Conservation (phyloP, 2,888 invertebrate genomes). For the Aethes cnicana region DNA sequence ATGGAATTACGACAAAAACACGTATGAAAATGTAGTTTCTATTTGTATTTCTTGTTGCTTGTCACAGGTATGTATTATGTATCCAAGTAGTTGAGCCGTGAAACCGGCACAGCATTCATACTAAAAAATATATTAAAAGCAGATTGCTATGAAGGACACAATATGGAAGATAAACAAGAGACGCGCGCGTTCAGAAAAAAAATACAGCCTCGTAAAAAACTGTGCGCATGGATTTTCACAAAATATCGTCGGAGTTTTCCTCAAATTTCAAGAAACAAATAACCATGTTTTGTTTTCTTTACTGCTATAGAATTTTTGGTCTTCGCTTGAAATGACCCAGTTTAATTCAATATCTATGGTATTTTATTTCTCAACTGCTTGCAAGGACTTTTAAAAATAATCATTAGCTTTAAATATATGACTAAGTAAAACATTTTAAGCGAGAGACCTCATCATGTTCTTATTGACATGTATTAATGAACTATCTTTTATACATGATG, state of each 20-base stretch:
- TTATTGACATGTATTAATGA: too few species aligned
- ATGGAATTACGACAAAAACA: too few species aligned
- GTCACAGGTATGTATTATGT: constrained; percentile 17
- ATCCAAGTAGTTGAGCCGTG: constrained; percentile 22
- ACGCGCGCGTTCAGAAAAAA: constrained; percentile 47
- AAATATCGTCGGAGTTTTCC: constrained; percentile 49
- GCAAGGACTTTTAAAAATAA: too few species aligned
- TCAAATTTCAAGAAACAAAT: constrained; percentile 41
- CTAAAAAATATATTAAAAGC: constrained; percentile 41
- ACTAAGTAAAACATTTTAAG: too few species aligned
- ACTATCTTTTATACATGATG: too few species aligned
- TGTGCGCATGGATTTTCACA: constrained; percentile 50
- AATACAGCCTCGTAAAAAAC: constrained; percentile 63
- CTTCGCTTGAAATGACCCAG: background rate
- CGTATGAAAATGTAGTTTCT: too few species aligned
- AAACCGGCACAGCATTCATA: constrained; percentile 33
- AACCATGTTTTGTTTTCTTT: constrained; percentile 43
- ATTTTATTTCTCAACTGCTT: too few species aligned
- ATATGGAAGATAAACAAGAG: constrained; percentile 48
- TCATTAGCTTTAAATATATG: too few species aligned
- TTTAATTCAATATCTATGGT: too few species aligned
- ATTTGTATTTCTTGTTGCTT: background rate
- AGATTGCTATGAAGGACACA: constrained; percentile 55
- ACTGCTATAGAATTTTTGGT: constrained; percentile 21
- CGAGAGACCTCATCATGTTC: too few species aligned